A percentile compares a stretch with the other conserved stretches of the same genome.
These are phyloP conservation scores for Patella depressa DNA, from an alignment of 2,888 invertebrate species.

Conservation along the genomic window DNA sequence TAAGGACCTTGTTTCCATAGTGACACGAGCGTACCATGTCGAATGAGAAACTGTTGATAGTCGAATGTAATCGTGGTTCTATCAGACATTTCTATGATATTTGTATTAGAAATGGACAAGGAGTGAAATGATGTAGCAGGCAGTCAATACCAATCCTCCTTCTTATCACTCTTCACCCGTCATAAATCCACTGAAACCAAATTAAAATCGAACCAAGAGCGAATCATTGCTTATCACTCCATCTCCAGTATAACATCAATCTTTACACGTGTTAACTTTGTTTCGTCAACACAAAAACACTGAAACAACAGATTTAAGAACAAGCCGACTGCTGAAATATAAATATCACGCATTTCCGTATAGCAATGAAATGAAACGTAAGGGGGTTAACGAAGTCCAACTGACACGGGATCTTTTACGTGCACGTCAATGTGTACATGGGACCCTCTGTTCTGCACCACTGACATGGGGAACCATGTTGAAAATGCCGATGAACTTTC, in stretches of 20 bases:
- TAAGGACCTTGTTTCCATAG: conserved; percentile 17
- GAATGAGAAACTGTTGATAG: conserved; percentile 19
- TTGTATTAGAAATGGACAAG: conserved; percentile 24
- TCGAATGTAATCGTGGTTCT: conserved; percentile 22
- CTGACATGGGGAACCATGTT: no score
- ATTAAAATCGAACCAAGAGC: conserved; percentile 23
- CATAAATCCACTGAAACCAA: conserved; percentile 26
- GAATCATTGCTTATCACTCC: conserved; percentile 17
- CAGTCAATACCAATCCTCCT: neutral
- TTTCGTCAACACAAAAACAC: conserved; percentile 23
- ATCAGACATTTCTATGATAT: conserved; percentile 23
- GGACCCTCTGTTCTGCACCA: no score
- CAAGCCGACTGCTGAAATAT: no score
- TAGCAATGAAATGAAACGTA: no score
- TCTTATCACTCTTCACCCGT: conserved; percentile 8
- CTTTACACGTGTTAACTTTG: conserved; percentile 19
- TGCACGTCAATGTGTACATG: no score
- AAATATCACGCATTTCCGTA: no score
- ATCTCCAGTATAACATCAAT: conserved; percentile 18
- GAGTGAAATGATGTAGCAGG: conserved; percentile 17
- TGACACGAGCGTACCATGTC: neutral
- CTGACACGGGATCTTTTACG: no score
- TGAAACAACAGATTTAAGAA: neutral
- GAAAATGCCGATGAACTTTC: no score
- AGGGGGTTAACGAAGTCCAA: no score